Evolutionary conservation across 2,797 vertebrate species (phyloP), one percentile per base, ranked within the genome.

Genomic region (Yasuhikotakia modesta): DNA sequence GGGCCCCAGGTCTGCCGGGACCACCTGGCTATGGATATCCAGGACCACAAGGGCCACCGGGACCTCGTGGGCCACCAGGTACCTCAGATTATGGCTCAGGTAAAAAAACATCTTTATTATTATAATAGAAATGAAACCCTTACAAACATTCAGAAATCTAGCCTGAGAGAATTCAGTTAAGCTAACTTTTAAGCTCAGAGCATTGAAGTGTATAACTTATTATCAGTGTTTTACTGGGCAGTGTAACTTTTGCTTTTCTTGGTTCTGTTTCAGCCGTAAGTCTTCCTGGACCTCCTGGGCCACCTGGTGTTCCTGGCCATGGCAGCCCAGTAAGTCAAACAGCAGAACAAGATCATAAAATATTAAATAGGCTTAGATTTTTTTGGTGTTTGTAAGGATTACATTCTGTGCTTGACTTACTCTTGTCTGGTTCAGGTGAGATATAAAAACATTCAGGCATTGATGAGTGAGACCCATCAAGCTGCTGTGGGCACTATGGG

Each of bases 11-110:
- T 2, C 86, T 90, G 21, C 92, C 94, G 67, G 97, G 97, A 53
- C 76, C 89, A 53, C 89, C 95, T 82, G 96, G 96, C 6, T 92
- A 90, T 57, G 96, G 96, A 85, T 90, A 88, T 82, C 89, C 90
- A 70, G 97, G 97, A 72, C 88, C 89, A 8, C 91, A 92, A 72
- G 97, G 97, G 0, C 93, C 91, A 0, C 92, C 94, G 0, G 96
- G 96, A 0, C 95, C 94, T 58, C 90, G 95, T 2, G 96, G 97
- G 0, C 94, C 95, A 10, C 94, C 96, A 35, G 96, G 96, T 7
- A 90, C 92, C 13, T 87, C 90, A 52, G 83, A 88, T 63, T 91
- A 91, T 84, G 92, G 90, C 80, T 90, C 93, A 89, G 91, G 95
- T 96, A 75, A 78, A 50, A 60, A 76, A 11, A 21, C 2, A 8